Percentiles rank a stretch among this genome's conserved stretches.
Evolutionary conservation across 64 coral and sea anemone genomes (phyloP).

Genomic region (Pocillopora verrucosa): DNA sequence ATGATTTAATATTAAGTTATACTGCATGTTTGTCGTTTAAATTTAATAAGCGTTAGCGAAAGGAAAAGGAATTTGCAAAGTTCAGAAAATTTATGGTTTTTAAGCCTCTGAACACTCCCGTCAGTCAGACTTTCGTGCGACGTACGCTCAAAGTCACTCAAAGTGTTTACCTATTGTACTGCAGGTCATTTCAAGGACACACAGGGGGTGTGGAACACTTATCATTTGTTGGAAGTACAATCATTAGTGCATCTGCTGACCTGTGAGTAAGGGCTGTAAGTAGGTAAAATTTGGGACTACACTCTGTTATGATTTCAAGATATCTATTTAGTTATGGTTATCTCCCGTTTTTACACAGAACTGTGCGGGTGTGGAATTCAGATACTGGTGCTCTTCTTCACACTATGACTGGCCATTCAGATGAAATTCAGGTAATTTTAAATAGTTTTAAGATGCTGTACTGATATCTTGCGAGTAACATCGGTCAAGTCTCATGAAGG

Average conservation of each 20-base stretch:
- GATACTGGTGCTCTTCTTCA: constrained; percentile 29
- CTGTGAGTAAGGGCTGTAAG: constrained; percentile 2
- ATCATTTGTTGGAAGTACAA: constrained; percentile 47
- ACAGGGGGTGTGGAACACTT: constrained; percentile 50
- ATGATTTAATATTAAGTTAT: too few relatives aligned
- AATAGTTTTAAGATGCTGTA: too few relatives aligned
- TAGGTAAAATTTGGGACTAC: not conserved
- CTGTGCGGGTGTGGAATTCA: constrained; percentile 40
- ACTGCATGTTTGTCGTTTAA: too few relatives aligned
- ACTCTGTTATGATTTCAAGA: not conserved
- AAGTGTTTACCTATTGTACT: too few relatives aligned
- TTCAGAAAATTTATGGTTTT: too few relatives aligned
- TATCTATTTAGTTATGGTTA: not conserved
- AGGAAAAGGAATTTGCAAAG: too few relatives aligned
- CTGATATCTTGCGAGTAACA: too few relatives aligned
- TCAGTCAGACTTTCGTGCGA: too few relatives aligned
- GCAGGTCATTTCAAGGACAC: constrained; percentile 52
- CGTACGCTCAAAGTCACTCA: too few relatives aligned
- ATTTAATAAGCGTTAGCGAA: too few relatives aligned
- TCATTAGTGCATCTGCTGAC: constrained; percentile 35
- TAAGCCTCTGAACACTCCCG: too few relatives aligned
- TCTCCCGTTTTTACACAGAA: not conserved
- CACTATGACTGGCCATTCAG: constrained; percentile 55
- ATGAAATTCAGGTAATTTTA: constrained; percentile 51
- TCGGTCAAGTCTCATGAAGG: too few relatives aligned